phyloP scores from a whole-genome alignment of 64 coral and sea anemone species.

The Stichodactyla mertensii region DNA sequence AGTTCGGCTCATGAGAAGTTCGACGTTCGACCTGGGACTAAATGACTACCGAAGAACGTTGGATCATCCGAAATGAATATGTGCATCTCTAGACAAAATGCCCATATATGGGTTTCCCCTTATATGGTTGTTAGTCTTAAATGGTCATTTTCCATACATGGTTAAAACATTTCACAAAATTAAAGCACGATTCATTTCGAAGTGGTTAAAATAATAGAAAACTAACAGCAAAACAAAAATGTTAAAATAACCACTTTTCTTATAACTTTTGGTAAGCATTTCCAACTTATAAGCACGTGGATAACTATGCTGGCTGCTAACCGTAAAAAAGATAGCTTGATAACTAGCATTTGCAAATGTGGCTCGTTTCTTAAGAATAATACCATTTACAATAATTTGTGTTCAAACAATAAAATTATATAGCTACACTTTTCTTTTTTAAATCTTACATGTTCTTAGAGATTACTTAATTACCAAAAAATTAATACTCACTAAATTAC shows the following conservation, averaged over 20 bases:
- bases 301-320: background rate
- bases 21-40: no score
- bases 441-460: background rate
- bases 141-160: background rate
- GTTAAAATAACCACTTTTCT: background rate
- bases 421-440: conserved; percentile 7
- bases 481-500: background rate
- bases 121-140: background rate
- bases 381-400: conserved; percentile 7
- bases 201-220: no score
- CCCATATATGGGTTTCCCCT: background rate
- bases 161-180: background rate
- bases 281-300: background rate
- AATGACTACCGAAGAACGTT: no score
- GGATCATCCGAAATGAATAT: background rate
- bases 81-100: background rate
- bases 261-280: no score
- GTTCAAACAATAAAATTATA: conserved; percentile 11
- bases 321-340: no score
- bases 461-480: background rate
- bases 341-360: background rate
- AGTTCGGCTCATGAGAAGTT: no score
- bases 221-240: background rate
- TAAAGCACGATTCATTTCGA: no score
- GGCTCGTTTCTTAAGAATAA: background rate